phyloP scores from a whole-genome alignment of 2,888 invertebrate genomes.

The Drosophila emarginata region DNA sequence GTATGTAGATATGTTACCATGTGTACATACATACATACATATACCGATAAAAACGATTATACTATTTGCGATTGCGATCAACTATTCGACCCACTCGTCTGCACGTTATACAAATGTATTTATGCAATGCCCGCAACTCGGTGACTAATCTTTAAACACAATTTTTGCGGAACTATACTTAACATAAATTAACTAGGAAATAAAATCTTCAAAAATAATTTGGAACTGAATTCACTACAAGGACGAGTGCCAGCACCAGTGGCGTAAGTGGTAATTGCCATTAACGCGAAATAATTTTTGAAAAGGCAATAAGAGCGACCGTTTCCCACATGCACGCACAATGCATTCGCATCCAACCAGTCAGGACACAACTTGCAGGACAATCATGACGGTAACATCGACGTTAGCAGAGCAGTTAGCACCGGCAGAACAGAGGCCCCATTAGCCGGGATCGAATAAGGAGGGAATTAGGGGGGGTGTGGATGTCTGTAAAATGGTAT shows the following conservation, averaged over 20 bases:
- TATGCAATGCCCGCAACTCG: slow-evolving; percentile 27
- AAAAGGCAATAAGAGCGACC: slow-evolving; percentile 75
- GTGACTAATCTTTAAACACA: slow-evolving; percentile 64
- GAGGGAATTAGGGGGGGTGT: slow-evolving; percentile 32
- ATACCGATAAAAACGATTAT: too few species aligned
- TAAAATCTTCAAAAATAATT: slow-evolving; percentile 75
- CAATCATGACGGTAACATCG: slow-evolving; percentile 52
- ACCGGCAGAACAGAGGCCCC: slow-evolving; percentile 25
- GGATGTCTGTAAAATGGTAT: slow-evolving; percentile 33
- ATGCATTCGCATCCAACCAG: slow-evolving; percentile 20
- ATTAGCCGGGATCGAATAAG: slow-evolving; percentile 36
- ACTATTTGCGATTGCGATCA: too few species aligned
- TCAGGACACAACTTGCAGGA: slow-evolving; percentile 65
- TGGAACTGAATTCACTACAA: slow-evolving; percentile 48
- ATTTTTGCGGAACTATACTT: slow-evolving; percentile 75
- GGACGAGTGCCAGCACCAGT: slow-evolving; percentile 11
- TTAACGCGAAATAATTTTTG: slow-evolving; percentile 77
- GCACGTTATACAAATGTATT: too few species aligned
- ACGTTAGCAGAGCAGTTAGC: slow-evolving; percentile 7
- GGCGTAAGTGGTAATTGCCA: slow-evolving; percentile 75
- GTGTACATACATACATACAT: not conserved
- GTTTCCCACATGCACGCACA: slow-evolving; percentile 58
- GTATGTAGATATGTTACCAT: slow-evolving; percentile 23
- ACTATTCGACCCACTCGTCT: too few species aligned
- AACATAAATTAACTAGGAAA: slow-evolving; percentile 72